phyloP scores from a whole-genome alignment of 2,888 invertebrate species.

The Anaspis maculata region DNA sequence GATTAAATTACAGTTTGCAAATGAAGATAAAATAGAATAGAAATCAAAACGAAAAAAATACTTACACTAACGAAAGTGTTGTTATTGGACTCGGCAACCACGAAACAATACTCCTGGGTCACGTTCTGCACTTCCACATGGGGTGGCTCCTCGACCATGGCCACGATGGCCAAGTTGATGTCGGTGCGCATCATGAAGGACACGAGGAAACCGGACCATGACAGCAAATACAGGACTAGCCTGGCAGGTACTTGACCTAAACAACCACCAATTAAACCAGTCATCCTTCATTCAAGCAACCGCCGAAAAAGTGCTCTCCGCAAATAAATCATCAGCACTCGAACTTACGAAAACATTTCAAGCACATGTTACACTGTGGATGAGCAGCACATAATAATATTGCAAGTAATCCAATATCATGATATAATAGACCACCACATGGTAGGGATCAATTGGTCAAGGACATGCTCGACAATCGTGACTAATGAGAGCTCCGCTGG shows the following conservation, averaged over 20 bases:
- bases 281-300: too few species aligned
- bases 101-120: slow-evolving; percentile 34
- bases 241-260: slow-evolving; percentile 54
- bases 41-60: slow-evolving; percentile 1
- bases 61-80: slow-evolving; percentile 24
- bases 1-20: slow-evolving; percentile 1
- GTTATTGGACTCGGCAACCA: slow-evolving; percentile 22
- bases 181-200: slow-evolving; percentile 72
- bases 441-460: too few species aligned
- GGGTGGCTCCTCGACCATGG: slow-evolving; percentile 48
- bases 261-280: slow-evolving; percentile 4
- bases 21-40: not conserved
- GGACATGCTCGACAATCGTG: too few species aligned
- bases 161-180: slow-evolving; percentile 63
- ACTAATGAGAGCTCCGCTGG: too few species aligned
- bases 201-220: slow-evolving; percentile 64
- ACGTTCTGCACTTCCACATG: slow-evolving; percentile 22
- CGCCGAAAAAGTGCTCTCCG: not conserved
- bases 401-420: too few species aligned
- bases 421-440: too few species aligned
- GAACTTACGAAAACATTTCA: too few species aligned
- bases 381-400: too few species aligned
- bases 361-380: too few species aligned
- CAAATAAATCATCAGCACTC: too few species aligned
- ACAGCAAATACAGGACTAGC: slow-evolving; percentile 59